Evolutionary conservation across 2,113 vertebrate species (phyloP), one percentile per base, ranked within the genome.

Genomic region (Emberiza fucata): DNA sequence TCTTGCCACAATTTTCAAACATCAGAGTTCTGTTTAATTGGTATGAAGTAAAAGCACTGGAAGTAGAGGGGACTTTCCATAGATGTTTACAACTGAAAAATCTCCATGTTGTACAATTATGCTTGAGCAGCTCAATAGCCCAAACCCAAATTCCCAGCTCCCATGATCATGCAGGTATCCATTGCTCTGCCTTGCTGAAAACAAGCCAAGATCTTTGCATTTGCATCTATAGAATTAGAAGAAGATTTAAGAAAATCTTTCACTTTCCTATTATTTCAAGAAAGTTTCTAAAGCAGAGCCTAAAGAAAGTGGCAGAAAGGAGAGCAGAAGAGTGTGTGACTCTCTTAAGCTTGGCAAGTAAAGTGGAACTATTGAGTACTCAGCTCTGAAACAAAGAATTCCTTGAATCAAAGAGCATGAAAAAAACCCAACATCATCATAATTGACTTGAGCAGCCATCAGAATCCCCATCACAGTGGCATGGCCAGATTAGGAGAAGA

Each of bases 361-460:
- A 76, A 57, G 5, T 31, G 35, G 8, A 83, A 45, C 4, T 1
- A 1, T 23, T 48, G 8, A 4, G 2, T 44, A 71, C 31, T 51
- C 22, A 75, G 5, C 14, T 83, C 14, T 68, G 68, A 81, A 86
- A 45, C 8, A 48, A 44, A 63, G 11, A 80, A 70, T 69, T 14
- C 3, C 12, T 80, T 27, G 9, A 73, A 80, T 9, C 2, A 75
- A 82, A 51, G 4, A 19, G 3, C 22, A 31, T 22, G 19, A 7
- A 9, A 75, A 78, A 81, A 75, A 21, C 0, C 1, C 18, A 68
- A 15, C 2, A 72, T 2, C 5, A 25, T n/a, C 4, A 0, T 2
- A 19, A 14, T 6, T 59, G n/a, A 19, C 31, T 39, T 61, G 8
- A 14, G 11, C 22, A 87, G 16, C 21, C 3, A 5, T 15, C 23